Conservation (phyloP, 2,797 vertebrate genomes). For the Aeoliscus strigatus region DNA sequence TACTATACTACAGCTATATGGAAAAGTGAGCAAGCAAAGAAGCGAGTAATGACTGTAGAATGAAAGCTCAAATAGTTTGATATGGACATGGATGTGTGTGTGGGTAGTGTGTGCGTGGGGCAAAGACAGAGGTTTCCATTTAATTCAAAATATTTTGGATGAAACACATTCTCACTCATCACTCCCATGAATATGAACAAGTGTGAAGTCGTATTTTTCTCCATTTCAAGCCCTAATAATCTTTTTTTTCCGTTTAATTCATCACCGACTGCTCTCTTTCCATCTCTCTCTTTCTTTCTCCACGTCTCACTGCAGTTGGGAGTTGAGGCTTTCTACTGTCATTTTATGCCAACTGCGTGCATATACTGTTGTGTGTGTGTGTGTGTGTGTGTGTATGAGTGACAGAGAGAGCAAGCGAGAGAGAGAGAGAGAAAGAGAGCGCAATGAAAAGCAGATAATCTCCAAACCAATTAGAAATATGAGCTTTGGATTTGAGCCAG, state of each 20-base stretch:
- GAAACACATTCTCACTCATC: slow-evolving; percentile 21
- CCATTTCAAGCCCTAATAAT: slow-evolving; percentile 46
- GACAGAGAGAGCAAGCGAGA: too few relatives aligned
- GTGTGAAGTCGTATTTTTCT: slow-evolving; percentile 45
- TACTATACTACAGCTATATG: too few relatives aligned
- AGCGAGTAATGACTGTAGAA: too few relatives aligned
- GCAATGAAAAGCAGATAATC: slow-evolving; percentile 74
- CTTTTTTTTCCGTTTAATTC: slow-evolving; percentile 51
- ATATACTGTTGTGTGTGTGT: too few relatives aligned
- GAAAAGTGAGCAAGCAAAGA: too few relatives aligned
- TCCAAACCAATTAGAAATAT: slow-evolving; percentile 78
- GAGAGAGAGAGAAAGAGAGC: too few relatives aligned
- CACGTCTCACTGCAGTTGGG: slow-evolving; percentile 29
- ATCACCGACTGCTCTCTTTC: slow-evolving; percentile 40
- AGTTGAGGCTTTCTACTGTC: slow-evolving; percentile 50
- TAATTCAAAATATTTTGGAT: slow-evolving; percentile 15
- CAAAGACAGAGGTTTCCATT: neutral
- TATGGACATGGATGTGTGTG: too few relatives aligned
- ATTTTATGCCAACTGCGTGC: slow-evolving; percentile 42
- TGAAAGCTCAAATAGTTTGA: too few relatives aligned
- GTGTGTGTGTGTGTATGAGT: too few relatives aligned
- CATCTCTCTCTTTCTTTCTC: slow-evolving; percentile 22
- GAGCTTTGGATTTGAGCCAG: slow-evolving; percentile 71
- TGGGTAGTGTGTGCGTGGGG: too few relatives aligned
- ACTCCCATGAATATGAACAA: slow-evolving; percentile 28